phyloP scores from a whole-genome alignment of 2,797 vertebrate genomes.

The Mallotus villosus region DNA sequence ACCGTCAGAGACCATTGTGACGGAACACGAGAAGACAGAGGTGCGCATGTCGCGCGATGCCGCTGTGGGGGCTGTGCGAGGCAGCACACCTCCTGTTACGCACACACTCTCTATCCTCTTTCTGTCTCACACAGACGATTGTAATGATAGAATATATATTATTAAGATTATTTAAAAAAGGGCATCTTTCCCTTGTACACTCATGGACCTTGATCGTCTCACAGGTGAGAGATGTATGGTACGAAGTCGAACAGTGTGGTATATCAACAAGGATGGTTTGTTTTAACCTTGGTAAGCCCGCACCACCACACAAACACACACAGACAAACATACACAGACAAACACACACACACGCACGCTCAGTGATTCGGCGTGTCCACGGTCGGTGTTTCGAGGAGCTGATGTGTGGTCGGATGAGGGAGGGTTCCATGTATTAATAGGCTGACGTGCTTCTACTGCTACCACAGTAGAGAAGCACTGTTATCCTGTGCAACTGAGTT shows the following conservation, averaged over 20 bases:
- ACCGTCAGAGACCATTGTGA: constrained; percentile 28
- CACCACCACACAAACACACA: too few species aligned
- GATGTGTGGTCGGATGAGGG: too few species aligned
- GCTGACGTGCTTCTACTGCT: too few species aligned
- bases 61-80: too few species aligned
- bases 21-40: constrained; percentile 45
- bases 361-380: too few species aligned
- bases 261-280: constrained; percentile 83
- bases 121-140: neutral
- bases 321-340: neutral
- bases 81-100: neutral
- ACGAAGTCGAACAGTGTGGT: constrained; percentile 90
- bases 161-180: too few species aligned
- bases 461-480: too few species aligned
- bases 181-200: neutral
- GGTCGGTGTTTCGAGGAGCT: too few species aligned
- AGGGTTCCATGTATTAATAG: too few species aligned
- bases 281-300: constrained; percentile 83
- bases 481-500: too few species aligned
- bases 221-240: constrained; percentile 83
- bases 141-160: too few species aligned
- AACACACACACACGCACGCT: neutral
- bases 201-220: neutral
- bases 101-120: neutral
- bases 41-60: constrained; percentile 33